Conservation (phyloP, 2,113 vertebrate species). For the Chloebia gouldiae region DNA sequence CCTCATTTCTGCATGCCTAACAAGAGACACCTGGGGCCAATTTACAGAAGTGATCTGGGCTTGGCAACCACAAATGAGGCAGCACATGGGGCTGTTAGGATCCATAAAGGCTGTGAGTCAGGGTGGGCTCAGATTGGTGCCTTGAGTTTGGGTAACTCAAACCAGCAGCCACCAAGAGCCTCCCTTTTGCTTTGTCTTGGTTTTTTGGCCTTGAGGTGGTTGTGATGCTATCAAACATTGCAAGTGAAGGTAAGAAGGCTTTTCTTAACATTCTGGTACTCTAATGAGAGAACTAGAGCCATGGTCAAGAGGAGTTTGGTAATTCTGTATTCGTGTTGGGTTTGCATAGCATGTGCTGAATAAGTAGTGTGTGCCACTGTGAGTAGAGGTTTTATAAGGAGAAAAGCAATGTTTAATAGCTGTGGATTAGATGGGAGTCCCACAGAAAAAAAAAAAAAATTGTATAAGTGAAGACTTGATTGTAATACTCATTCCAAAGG, state of each 20-base stretch:
- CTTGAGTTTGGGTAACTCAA: not conserved
- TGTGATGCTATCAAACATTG: not conserved
- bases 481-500: constrained; percentile 8
- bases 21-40: constrained; percentile 3
- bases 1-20: not conserved
- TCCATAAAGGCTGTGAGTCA: not conserved
- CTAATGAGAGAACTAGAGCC: too few relatives aligned
- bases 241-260: not conserved
- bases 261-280: not conserved
- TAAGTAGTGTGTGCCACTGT: not conserved
- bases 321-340: not conserved
- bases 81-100: not conserved
- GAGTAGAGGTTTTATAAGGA: not conserved
- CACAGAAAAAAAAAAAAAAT: not conserved
- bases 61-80: not conserved
- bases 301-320: not conserved
- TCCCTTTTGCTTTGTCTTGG: not conserved
- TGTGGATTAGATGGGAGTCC: not conserved
- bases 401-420: not conserved
- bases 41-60: constrained; percentile 30
- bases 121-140: not conserved
- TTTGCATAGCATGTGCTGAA: not conserved
- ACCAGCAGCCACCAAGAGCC: not conserved
- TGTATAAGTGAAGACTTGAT: constrained; percentile 16
- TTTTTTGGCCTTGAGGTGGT: not conserved